These are phyloP conservation scores for Aphis gossypii DNA, from an alignment of 1,140 invertebrate species.

Conservation along the genomic window DNA sequence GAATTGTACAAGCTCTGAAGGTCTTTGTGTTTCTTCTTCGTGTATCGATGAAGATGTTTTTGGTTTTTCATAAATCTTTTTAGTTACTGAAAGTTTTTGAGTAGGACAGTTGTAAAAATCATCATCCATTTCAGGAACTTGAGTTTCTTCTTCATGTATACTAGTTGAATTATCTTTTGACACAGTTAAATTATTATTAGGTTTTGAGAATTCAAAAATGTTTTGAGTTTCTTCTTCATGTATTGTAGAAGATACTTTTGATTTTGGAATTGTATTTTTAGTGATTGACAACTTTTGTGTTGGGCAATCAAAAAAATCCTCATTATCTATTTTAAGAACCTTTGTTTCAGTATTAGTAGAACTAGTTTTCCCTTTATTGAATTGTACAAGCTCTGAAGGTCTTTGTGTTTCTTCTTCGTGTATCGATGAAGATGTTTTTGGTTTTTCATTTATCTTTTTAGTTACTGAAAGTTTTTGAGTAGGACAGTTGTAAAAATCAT, in stretches of 20 bases:
- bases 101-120: constrained; percentile 30
- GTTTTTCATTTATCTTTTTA: background rate
- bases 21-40: too few relatives aligned
- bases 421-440: background rate
- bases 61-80: too few relatives aligned
- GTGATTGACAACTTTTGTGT: background rate
- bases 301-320: constrained; percentile 34
- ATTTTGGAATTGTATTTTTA: background rate
- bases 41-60: too few relatives aligned
- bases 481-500: constrained; percentile 20
- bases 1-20: too few relatives aligned
- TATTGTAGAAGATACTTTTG: background rate
- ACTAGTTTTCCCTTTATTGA: background rate
- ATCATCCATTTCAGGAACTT: background rate
- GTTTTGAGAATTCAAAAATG: background rate
- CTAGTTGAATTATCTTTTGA: too few relatives aligned
- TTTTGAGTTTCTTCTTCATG: background rate
- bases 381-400: background rate
- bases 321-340: background rate
- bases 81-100: background rate
- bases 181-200: background rate
- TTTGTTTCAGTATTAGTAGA: background rate
- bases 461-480: background rate
- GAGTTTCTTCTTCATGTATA: background rate
- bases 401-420: background rate